Base-by-base conservation (phyloP, 2,888 invertebrate species). In the Anthrax anthrax region DNA sequence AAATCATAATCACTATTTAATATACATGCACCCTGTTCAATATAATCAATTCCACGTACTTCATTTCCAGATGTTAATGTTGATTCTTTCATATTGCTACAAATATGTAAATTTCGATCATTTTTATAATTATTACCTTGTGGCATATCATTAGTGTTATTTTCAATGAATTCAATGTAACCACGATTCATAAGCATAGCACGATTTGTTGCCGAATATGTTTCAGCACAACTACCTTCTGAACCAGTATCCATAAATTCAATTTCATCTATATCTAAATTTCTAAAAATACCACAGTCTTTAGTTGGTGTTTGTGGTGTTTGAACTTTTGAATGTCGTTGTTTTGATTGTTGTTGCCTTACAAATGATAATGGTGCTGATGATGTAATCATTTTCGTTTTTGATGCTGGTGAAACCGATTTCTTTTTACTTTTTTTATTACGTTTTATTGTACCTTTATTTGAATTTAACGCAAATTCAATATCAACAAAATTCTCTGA, bases 181-280 rank as follows among this genome's bases (percentile, higher is more conserved):
- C 81, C 81, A 18, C 77, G 73, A 61, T 81, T 81, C 50, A 73
- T 73, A 14, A 75, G 56, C 46, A 71, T 51, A 1, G 72, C 70
- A 40, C 72, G 65, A 50, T 76, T 76, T 1, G 71, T 69, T 10
- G 74, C 73, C 43, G 69, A 63, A 34, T 74, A 67, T 14, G 74
- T 76, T 55, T 81, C 84, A 4, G 81, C 71, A 16, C 80, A 76
- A 18, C 81, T 77, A n/a, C 83, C 84, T 58, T 84, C 85, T 0
- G 83, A 86, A 1, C 86, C 87, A 0, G 86, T 86, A 60, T 90
- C 90, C 72, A 85, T 88, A 59, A 83, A 90, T 59, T 87, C 87
- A 53, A 89, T 82, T 58, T 84, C 81, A 54, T 86, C 86, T 40
- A 80, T 71, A 43, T 84, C 81, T 49, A 76, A 60, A 48, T 65